Percentiles rank a stretch among this genome's conserved stretches.
phyloP scores from a whole-genome alignment of 2,113 vertebrate genomes.

The Peromyscus leucopus region DNA sequence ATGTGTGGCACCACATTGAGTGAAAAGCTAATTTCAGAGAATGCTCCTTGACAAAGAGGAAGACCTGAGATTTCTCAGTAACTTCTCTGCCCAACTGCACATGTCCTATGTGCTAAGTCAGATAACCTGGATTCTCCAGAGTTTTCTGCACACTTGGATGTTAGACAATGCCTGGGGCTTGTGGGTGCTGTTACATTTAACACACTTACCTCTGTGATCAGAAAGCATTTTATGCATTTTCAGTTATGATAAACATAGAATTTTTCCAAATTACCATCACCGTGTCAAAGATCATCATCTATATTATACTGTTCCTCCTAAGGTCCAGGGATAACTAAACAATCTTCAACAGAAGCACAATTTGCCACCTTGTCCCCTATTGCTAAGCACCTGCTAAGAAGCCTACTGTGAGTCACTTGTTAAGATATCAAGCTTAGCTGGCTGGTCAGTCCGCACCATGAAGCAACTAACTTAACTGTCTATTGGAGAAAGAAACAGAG shows the following conservation, averaged over 20 bases:
- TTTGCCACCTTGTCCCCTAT: not conserved
- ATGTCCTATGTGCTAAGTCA: not conserved
- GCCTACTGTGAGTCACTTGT: not conserved
- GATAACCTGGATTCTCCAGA: not conserved
- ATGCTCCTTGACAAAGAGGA: not conserved
- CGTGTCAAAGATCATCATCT: not conserved
- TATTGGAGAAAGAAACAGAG: not conserved
- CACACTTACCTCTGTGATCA: conserved; percentile 18
- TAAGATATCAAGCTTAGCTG: not conserved
- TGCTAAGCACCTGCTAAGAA: not conserved
- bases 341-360: not conserved
- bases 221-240: not conserved
- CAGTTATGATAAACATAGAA: not conserved
- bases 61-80: conserved; percentile 14
- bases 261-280: conserved; percentile 6
- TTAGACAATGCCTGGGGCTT: not conserved
- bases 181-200: not conserved
- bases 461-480: fast-evolving
- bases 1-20: not conserved
- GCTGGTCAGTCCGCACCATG: not conserved
- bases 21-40: not conserved
- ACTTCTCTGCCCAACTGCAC: not conserved
- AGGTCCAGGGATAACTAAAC: not conserved
- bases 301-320: not conserved
- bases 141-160: not conserved